phyloP scores from a whole-genome alignment of 1,140 invertebrate species.

The Hirudo medicinalis region DNA sequence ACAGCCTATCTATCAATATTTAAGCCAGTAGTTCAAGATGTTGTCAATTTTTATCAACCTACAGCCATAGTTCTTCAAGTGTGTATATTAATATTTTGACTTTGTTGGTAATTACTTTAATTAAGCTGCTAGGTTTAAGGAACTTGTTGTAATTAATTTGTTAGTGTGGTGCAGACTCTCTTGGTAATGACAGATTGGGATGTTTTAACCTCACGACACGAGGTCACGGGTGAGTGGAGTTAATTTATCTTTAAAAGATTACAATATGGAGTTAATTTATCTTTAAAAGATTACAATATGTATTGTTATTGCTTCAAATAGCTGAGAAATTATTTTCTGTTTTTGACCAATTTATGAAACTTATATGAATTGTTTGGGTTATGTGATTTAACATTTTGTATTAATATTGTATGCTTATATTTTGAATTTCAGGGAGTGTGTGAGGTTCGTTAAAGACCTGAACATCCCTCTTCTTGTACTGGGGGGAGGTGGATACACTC shows the following conservation, averaged over 20 bases:
- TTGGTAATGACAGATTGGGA: constrained; percentile 81
- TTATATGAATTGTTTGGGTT: too few relatives aligned
- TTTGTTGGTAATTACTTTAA: neutral
- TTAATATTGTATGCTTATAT: neutral
- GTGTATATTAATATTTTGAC: constrained; percentile 32
- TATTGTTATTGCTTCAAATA: neutral
- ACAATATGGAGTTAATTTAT: neutral
- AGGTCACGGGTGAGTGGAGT: constrained; percentile 40
- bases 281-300: neutral
- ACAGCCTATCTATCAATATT: constrained; percentile 70
- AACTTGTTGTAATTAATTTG: constrained; percentile 7
- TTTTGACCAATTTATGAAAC: too few relatives aligned
- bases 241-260: neutral
- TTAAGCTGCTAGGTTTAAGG: neutral
- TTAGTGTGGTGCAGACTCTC: constrained; percentile 86
- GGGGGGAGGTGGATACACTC: constrained; percentile 79
- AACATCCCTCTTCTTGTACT: constrained; percentile 80
- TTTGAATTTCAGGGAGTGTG: constrained; percentile 56
- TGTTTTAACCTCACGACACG: constrained; percentile 76
- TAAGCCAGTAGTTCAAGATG: constrained; percentile 77
- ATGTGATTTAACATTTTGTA: too few relatives aligned
- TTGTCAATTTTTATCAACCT: constrained; percentile 92
- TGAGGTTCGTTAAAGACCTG: constrained; percentile 77
- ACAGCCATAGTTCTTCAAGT: constrained; percentile 79
- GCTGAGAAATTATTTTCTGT: too few relatives aligned